These are phyloP conservation scores for Oryzias curvinotus DNA, from an alignment of 2,113 vertebrate species.

Conservation along the genomic window DNA sequence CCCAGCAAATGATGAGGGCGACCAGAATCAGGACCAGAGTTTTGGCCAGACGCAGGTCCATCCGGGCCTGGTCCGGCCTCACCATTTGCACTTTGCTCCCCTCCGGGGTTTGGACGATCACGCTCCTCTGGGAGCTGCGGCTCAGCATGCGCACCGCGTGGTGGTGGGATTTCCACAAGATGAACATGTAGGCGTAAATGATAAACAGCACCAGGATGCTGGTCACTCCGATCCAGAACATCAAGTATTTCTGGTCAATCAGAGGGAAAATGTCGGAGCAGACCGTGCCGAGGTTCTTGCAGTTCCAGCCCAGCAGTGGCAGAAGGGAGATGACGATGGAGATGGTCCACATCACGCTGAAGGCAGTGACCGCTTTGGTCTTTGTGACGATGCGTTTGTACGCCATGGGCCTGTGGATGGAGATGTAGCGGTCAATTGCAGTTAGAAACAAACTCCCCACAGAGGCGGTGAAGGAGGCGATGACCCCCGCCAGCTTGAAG, in stretches of 20 bases:
- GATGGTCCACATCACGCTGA: constrained; percentile 96
- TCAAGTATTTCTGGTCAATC: constrained; percentile 93
- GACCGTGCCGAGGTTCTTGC: constrained; percentile 89
- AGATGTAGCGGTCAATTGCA: constrained; percentile 96
- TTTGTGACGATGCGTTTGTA: constrained; percentile 96
- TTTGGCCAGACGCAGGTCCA: constrained; percentile 98
- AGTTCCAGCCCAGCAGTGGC: constrained; percentile 98
- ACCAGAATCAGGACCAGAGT: constrained; percentile 96
- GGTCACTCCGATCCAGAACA: constrained; percentile 98
- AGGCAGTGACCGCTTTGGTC: constrained; percentile 94
- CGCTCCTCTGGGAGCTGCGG: constrained; percentile 93
- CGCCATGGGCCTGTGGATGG: constrained; percentile 93
- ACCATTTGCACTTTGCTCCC: constrained; percentile 93
- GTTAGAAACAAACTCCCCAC: constrained; percentile 98
- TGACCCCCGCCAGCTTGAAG: constrained; percentile 96
- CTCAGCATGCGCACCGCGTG: constrained; percentile 97
- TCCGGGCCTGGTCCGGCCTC: constrained; percentile 93
- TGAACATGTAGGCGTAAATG: constrained; percentile 98
- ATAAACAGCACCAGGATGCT: constrained; percentile 92
- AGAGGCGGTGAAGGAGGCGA: constrained; percentile 94
- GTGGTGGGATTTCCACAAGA: constrained; percentile 97
- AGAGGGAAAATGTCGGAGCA: constrained; percentile 98
- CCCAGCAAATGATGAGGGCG: constrained; percentile 98
- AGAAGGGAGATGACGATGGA: constrained; percentile 91
- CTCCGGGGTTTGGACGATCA: constrained; percentile 89